phyloP scores from a whole-genome alignment of 2,797 vertebrate genomes.

The Propithecus perrieri region DNA sequence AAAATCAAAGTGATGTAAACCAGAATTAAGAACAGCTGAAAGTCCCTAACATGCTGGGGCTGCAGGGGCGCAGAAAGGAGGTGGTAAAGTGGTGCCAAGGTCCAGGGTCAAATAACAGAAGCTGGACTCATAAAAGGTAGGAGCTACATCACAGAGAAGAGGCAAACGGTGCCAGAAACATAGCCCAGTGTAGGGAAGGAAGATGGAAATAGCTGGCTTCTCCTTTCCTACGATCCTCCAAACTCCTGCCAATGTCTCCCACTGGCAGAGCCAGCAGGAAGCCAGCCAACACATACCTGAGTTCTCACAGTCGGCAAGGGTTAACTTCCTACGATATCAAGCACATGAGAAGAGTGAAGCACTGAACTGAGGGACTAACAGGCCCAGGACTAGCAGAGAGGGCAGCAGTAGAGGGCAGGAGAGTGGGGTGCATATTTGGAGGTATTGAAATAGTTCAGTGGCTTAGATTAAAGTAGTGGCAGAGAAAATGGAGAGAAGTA shows the following conservation, averaged over 20 bases:
- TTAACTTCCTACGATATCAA: not conserved
- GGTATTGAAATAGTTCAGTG: not conserved
- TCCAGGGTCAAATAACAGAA: not conserved
- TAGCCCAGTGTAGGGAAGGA: rapidly evolving
- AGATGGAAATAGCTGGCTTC: not conserved
- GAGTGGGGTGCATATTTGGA: not conserved
- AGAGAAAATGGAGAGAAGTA: not conserved
- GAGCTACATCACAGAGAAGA: not conserved
- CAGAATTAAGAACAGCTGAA: not conserved
- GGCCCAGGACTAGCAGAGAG: not conserved
- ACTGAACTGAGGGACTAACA: not conserved
- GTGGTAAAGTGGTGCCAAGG: not conserved
- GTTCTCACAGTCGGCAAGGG: not conserved
- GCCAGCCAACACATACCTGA: not conserved
- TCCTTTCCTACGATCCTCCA: not conserved
- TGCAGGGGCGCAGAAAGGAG: not conserved
- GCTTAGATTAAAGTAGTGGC: not conserved
- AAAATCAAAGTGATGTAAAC: not conserved
- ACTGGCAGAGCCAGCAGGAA: not conserved
- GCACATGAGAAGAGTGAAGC: not conserved
- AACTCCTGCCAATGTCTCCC: not conserved
- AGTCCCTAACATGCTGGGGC: not conserved
- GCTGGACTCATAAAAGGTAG: not conserved
- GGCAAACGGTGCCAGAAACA: not conserved
- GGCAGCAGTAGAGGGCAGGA: not conserved